These are phyloP conservation scores for Anolis apletophallus DNA, from an alignment of 2,797 vertebrate species.

Conservation along the genomic window DNA sequence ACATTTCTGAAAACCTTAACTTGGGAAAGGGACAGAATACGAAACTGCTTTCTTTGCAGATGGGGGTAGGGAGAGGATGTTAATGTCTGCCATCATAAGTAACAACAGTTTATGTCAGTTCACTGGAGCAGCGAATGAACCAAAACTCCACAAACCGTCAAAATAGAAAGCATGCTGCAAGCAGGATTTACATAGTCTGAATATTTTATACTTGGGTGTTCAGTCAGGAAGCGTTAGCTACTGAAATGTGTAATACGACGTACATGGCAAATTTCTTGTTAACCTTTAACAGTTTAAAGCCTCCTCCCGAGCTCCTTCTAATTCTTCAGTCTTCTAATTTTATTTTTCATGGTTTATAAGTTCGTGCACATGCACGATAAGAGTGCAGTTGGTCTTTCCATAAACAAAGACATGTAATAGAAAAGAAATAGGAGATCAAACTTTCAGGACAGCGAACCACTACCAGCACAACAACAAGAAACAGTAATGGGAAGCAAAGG, in stretches of 20 bases:
- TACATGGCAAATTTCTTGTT: constrained; percentile 58
- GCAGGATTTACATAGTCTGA: constrained; percentile 76
- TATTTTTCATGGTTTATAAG: constrained; percentile 46
- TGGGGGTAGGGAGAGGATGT: constrained; percentile 52
- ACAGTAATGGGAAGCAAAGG: constrained; percentile 12
- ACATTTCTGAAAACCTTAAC: constrained; percentile 66
- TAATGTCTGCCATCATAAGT: constrained; percentile 73
- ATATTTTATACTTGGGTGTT: constrained; percentile 77
- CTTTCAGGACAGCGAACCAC: background rate
- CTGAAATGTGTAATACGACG: constrained; percentile 47
- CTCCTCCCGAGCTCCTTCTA: background rate
- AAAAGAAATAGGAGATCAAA: constrained; percentile 51
- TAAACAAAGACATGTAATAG: constrained; percentile 54
- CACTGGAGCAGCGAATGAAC: constrained; percentile 73
- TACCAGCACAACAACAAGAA: background rate
- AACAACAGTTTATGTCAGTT: constrained; percentile 71
- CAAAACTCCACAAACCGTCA: constrained; percentile 75
- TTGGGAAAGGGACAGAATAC: constrained; percentile 50
- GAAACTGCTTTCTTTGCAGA: constrained; percentile 61
- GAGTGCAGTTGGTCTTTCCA: constrained; percentile 33
- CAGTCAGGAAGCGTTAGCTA: constrained; percentile 64
- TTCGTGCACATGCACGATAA: constrained; percentile 46
- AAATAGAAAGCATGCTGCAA: constrained; percentile 73
- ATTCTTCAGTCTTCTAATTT: constrained; percentile 24
- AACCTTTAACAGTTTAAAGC: constrained; percentile 50